Base-by-base conservation (phyloP, 37 sponge, comb jelly and placozoan species). In the Agelas oroides region DNA sequence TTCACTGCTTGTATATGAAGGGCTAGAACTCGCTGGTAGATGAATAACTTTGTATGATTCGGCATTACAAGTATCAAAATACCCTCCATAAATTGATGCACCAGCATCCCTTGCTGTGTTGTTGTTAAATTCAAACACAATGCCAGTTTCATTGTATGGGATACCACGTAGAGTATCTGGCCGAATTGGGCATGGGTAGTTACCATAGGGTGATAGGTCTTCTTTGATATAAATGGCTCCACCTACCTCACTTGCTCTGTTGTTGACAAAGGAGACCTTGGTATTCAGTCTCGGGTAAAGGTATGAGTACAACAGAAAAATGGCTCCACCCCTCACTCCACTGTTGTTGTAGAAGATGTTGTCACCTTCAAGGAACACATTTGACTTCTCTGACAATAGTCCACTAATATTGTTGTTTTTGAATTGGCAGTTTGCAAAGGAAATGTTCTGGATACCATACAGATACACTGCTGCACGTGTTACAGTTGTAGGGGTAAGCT, bases 141-240 rank as follows among this genome's bases (percentile, higher is more conserved):
- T 46, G 46, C 46, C 46, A 46, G 6, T 46, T 46, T 46, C 46
- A 46, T 46, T 46, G 46, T 46, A 46, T 46, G 46, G 46, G 6
- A 46, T 46, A 8, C 46, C 46, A 3, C 3, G 8, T 12, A 8
- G 46, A 46, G 8, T 8, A 46, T 46, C 46, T 12, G 46, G 46
- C 46, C 8, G 46, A 12, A 46, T 3, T 46, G 46, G 46, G 46
- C 46, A 46, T 3, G 46, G 46, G 46, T 46, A 46, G 46, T 46
- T 46, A 46, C 46, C 46, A 8, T 46, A 46, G 46, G 46, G 46
- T 3, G 46, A 46, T 46, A 46, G 8, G 6, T 61, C 62, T 5
- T 27, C 25, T 61, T 61, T 61, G 62, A 61, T 61, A 25, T 61
- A 61, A 5, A 61, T 61, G 25, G 62, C 62, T 61, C 62, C 62